Conservation (phyloP, 2,888 invertebrate genomes). For the Anoplius nigerrimus region DNA sequence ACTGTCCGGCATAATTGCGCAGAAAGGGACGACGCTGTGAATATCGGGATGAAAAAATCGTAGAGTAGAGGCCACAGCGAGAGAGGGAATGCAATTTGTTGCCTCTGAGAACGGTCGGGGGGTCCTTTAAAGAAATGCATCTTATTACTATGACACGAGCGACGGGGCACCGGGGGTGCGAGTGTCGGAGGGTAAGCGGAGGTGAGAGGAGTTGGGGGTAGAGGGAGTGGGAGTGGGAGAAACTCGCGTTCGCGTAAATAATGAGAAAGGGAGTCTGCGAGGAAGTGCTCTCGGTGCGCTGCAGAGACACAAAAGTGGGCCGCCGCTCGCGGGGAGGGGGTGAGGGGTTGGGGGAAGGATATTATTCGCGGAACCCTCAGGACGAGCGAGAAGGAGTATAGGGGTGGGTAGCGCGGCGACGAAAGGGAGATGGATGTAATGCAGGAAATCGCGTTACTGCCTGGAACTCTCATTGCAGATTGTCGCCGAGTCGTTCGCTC, state of each 20-base stretch:
- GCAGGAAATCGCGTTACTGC: conserved; percentile 38
- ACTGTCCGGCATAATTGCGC: neutral
- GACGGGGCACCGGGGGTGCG: neutral
- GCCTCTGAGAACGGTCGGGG: conserved; percentile 47
- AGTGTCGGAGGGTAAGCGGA: neutral
- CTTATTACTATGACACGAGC: conserved; percentile 50
- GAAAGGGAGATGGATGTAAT: conserved; percentile 41
- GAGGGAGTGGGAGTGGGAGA: too few species aligned
- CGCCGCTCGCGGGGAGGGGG: too few species aligned
- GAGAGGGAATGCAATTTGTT: conserved; percentile 51
- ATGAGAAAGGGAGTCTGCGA: conserved; percentile 43
- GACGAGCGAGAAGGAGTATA: conserved; percentile 23
- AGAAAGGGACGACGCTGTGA: neutral
- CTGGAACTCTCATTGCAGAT: conserved; percentile 37
- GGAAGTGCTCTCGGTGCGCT: conserved; percentile 21
- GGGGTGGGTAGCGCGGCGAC: conserved; percentile 11
- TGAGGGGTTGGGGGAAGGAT: conserved; percentile 26
- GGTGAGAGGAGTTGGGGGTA: conserved; percentile 29
- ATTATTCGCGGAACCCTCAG: conserved; percentile 41
- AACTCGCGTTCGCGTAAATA: conserved; percentile 56
- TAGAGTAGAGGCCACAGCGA: neutral
- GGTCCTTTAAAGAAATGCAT: conserved; percentile 58
- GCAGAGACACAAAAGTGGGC: conserved; percentile 44
- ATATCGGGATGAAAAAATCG: neutral
- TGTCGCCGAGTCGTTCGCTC: neutral